phyloP scores from a whole-genome alignment of 1,140 invertebrate species.

The Caerostris extrusa region DNA sequence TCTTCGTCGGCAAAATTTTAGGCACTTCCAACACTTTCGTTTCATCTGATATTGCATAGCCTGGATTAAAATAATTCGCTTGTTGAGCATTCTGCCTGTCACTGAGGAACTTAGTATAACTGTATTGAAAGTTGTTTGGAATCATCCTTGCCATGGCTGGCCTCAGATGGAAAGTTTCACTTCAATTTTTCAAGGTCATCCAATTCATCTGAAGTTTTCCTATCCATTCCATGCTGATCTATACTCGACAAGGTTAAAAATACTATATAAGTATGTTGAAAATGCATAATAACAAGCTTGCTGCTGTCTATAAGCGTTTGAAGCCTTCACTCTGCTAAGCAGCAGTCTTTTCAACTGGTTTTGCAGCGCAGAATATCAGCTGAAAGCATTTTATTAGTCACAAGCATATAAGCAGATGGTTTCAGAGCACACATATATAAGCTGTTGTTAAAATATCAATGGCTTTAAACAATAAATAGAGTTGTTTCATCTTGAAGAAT shows the following conservation, averaged over 20 bases:
- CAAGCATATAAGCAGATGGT: slow-evolving; percentile 45
- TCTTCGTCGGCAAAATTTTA: background rate
- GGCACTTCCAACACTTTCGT: background rate
- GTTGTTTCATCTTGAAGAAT: background rate
- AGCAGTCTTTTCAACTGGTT: background rate
- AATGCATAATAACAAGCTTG: slow-evolving; percentile 1
- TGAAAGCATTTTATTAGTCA: slow-evolving; percentile 66
- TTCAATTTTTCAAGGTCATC: slow-evolving; percentile 15
- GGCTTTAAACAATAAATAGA: no score
- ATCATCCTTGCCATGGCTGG: background rate
- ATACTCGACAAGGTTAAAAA: slow-evolving; percentile 67
- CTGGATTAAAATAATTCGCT: background rate
- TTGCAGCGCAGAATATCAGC: slow-evolving; percentile 17
- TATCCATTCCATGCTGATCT: slow-evolving; percentile 52
- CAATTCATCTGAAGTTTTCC: background rate
- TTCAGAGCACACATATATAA: background rate
- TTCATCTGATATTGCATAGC: background rate
- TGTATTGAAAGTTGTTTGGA: slow-evolving; percentile 68
- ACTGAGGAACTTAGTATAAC: slow-evolving; percentile 64
- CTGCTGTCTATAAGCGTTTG: slow-evolving; percentile 31
- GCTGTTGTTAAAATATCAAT: background rate
- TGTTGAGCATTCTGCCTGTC: slow-evolving; percentile 44
- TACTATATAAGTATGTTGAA: slow-evolving; percentile 40
- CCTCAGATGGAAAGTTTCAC: background rate
- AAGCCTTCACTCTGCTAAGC: slow-evolving; percentile 4